Conservation (phyloP, 2,797 vertebrate genomes). For the Tenualosa ilisha region DNA sequence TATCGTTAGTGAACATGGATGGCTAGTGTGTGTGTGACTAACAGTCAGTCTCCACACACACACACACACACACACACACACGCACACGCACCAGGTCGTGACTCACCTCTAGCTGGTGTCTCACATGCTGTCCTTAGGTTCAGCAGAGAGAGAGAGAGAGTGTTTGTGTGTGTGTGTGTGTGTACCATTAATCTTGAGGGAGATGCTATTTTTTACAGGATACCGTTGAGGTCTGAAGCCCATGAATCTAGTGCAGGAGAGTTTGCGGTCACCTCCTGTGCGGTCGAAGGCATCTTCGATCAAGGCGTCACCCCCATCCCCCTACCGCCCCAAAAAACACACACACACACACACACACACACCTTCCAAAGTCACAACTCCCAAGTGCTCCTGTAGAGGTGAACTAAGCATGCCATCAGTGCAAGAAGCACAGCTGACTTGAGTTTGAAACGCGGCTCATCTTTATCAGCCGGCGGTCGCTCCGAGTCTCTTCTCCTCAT, state of each 20-base stretch:
- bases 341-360: background rate
- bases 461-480: background rate
- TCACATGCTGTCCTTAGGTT: conserved; percentile 24
- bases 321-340: background rate
- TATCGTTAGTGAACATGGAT: background rate
- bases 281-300: conserved; percentile 50
- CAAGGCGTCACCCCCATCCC: conserved; percentile 29
- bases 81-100: background rate
- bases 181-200: conserved; percentile 52
- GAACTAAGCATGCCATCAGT: conserved; percentile 10
- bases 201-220: conserved; percentile 54
- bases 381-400: background rate
- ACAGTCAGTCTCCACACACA: background rate
- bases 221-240: conserved; percentile 37
- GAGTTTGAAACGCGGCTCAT: background rate
- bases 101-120: conserved; percentile 16
- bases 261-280: conserved; percentile 39
- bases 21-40: background rate
- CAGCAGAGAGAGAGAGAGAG: conserved; percentile 34
- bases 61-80: too few species aligned
- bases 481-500: background rate
- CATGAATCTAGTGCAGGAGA: conserved; percentile 48
- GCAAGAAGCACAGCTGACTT: background rate
- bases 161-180: conserved; percentile 37
- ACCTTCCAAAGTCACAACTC: conserved; percentile 37